Evolutionary conservation across 2,113 vertebrate genomes (phyloP).

Genomic region (Pimephales promelas): DNA sequence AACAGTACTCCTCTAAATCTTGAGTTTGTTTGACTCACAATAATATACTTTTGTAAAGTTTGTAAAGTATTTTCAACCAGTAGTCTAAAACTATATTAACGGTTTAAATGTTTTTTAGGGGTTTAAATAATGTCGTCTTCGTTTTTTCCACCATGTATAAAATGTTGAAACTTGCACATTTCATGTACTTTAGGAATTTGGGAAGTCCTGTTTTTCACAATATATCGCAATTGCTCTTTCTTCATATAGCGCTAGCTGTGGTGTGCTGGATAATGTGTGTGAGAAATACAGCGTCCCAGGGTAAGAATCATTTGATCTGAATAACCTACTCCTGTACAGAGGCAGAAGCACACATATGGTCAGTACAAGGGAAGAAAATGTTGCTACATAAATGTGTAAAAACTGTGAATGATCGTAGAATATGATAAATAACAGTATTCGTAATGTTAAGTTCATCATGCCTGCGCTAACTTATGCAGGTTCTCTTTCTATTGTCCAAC

Average conservation of each 20-base stretch:
- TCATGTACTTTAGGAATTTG: neutral
- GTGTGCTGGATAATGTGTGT: conserved; percentile 23
- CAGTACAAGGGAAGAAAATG: neutral
- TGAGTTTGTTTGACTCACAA: neutral
- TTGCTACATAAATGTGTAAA: neutral
- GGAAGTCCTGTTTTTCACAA: conserved; percentile 6
- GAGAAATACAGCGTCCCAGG: conserved; percentile 17
- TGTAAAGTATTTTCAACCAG: neutral
- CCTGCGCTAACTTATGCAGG: neutral
- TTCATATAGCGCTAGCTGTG: conserved; percentile 20
- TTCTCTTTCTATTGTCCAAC: neutral
- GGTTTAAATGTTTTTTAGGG: neutral
- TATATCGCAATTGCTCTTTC: conserved; percentile 25
- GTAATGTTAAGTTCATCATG: neutral
- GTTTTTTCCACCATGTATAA: neutral
- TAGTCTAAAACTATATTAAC: neutral
- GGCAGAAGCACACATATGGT: neutral
- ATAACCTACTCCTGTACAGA: neutral
- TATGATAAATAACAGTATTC: neutral
- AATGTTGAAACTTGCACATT: neutral
- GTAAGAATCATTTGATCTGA: conserved; percentile 19
- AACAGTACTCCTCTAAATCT: neutral
- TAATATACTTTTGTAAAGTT: neutral
- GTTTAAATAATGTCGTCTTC: neutral
- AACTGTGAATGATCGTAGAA: neutral